A percentile compares a stretch with the other conserved stretches of the same genome.
Evolutionary conservation across 2,113 vertebrate genomes (phyloP).

Genomic region (Cavia aperea): DNA sequence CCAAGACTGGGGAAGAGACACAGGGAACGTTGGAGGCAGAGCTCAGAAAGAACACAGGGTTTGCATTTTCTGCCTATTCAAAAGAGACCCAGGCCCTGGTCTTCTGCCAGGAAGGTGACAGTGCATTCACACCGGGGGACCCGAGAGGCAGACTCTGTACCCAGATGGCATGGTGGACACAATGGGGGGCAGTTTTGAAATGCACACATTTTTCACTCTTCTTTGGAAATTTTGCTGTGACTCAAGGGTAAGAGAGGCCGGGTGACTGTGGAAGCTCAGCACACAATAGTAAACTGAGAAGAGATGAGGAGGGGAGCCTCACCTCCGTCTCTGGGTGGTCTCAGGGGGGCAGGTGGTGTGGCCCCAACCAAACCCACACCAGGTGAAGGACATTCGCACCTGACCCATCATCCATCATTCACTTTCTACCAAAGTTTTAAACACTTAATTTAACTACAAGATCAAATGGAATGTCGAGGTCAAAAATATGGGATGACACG

Average conservation of each 20-base stretch:
- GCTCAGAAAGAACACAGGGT: neutral
- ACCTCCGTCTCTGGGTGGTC: neutral
- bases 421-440: neutral
- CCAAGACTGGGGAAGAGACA: neutral
- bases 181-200: neutral
- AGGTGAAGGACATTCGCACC: neutral
- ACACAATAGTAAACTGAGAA: neutral
- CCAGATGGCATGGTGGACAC: neutral
- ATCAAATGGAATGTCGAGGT: neutral
- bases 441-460: neutral
- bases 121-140: fast-evolving
- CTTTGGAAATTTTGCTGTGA: neutral
- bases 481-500: neutral
- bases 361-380: fast-evolving
- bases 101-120: neutral
- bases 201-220: neutral
- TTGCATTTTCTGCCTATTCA: neutral
- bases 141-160: neutral
- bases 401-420: too few species aligned
- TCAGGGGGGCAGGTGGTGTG: neutral
- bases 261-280: neutral
- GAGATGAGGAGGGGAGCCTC: neutral
- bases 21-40: too few species aligned
- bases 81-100: neutral
- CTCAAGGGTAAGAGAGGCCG: neutral